Base-by-base conservation (phyloP, 2,113 vertebrate genomes). In the Zosterops pallidus region DNA sequence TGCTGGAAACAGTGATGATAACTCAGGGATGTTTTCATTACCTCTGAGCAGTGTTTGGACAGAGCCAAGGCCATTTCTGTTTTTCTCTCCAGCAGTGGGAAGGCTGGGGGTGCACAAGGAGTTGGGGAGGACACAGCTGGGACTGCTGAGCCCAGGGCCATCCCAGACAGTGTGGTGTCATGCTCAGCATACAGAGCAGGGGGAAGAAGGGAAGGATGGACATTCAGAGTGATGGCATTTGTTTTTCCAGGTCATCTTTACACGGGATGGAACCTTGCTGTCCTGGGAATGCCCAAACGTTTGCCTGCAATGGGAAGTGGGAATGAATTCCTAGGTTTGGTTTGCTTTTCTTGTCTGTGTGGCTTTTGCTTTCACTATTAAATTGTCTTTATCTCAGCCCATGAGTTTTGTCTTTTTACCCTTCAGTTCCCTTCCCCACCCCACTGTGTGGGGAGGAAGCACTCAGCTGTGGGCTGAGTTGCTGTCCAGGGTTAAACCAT, bases 61-160 rank as follows among this genome's bases (percentile, higher is more conserved):
- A 75, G 49, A 31, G 49, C 10, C 68, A 41, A 41, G 68, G 49
- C 25, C 56, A 57, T 69, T 74, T 89, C 55, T 80, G 42, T 21
- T 63, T 1, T 2, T 84, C 18, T 39, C 65, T 33, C 14, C 16
- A 18, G 4, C 8, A 19, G 11, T 13, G 21, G 39, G 72, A 15
- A 18, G 41, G 47, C 41, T 47, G 41, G 41, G 23, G 3, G 3
- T 44, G 14, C 23, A 5, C 44, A 22, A 29, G 33, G 9, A 21
- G 20, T 7, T 57, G 57, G 1, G 28, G 8, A 5, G 12, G 20
- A 19, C n/a, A 24, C 33, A 44, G 28, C 19, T 0, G 0, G 42
- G 49, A 50, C 50, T 68, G 13, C 17, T 72, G 39, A 37, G 9
- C 47, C 7, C 29, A 31, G 41, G 31, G 35, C 41, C 31, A 23